These are phyloP conservation scores for Leptinotarsa lineolata DNA, from an alignment of 1,140 invertebrate genomes.

Conservation along the genomic window DNA sequence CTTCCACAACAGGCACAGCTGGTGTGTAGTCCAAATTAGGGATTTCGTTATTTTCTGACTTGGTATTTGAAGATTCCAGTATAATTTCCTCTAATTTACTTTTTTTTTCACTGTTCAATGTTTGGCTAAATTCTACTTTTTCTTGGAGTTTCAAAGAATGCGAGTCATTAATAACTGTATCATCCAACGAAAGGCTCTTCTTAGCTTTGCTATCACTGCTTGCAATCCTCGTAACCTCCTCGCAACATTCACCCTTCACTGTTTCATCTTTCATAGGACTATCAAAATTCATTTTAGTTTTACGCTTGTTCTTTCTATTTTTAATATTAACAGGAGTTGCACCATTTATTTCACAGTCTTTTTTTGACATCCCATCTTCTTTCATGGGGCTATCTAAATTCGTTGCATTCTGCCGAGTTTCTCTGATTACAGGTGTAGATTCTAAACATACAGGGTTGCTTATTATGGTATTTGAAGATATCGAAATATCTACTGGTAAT, in stretches of 20 bases:
- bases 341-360: neutral
- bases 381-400: neutral
- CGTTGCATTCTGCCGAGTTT: neutral
- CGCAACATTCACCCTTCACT: neutral
- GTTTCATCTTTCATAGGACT: conserved; percentile 1
- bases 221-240: neutral
- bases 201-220: no score
- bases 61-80: no score
- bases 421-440: conserved; percentile 1
- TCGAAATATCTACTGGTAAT: conserved; percentile 1
- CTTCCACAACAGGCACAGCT: neutral
- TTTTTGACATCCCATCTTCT: neutral
- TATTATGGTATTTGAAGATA: neutral
- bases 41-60: no score
- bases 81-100: no score
- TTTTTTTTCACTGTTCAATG: no score
- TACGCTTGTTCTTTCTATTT: no score
- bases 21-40: neutral
- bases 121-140: no score
- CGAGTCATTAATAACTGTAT: no score
- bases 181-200: no score
- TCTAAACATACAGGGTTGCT: neutral
- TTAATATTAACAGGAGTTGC: no score
- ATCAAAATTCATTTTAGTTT: neutral
- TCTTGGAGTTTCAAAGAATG: no score